Conservation (phyloP, 2,797 vertebrate species). For the Zalophus californianus region DNA sequence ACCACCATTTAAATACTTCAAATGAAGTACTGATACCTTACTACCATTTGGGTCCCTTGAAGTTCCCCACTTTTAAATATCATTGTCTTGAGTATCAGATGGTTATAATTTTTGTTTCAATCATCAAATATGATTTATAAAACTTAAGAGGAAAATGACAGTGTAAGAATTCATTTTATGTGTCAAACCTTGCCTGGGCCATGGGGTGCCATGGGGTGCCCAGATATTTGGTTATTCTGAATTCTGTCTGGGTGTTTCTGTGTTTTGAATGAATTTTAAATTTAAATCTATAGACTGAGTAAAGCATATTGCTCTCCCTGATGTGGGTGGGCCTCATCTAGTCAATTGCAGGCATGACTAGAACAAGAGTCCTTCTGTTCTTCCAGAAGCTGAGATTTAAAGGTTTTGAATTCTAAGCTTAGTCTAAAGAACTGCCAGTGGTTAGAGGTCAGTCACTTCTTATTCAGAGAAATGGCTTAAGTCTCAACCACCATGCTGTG, state of each 20-base stretch:
- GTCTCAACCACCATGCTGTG: neutral
- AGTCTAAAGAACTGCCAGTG: neutral
- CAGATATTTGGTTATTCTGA: neutral
- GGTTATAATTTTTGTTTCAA: neutral
- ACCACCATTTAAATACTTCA: neutral
- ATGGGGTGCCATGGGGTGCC: neutral
- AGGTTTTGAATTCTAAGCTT: neutral
- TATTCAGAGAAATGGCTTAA: neutral
- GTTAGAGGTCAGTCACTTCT: neutral
- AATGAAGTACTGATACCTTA: neutral
- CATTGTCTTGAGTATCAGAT: neutral
- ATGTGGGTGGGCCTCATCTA: neutral
- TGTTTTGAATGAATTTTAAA: neutral
- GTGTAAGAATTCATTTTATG: neutral
- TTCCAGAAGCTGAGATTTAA: conserved; percentile 29
- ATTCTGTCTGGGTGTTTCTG: neutral
- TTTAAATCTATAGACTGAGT: neutral
- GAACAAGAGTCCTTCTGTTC: neutral
- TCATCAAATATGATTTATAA: neutral
- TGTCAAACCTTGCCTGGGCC: neutral
- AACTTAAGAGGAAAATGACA: neutral
- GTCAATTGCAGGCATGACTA: neutral
- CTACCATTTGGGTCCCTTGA: neutral
- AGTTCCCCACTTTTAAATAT: neutral
- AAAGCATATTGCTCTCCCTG: neutral